These are phyloP conservation scores for Drosophila meridionalis DNA, from an alignment of 2,888 invertebrate species.

Conservation along the genomic window DNA sequence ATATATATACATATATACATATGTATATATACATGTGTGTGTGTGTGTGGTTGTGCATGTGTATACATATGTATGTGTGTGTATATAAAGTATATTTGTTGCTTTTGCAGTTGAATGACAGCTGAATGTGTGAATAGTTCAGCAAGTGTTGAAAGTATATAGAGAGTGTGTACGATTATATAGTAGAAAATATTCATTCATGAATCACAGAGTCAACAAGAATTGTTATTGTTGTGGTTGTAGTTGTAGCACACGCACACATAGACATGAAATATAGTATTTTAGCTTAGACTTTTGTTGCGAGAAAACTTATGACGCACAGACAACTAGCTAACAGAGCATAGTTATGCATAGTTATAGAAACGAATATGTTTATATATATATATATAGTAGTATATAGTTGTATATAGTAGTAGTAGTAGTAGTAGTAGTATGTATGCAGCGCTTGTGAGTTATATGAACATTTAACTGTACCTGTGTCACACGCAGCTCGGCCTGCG, in stretches of 20 bases:
- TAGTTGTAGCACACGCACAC: conserved; percentile 65
- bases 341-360: conserved; percentile 33
- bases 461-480: conserved; percentile 88
- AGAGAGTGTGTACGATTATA: conserved; percentile 21
- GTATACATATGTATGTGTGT: conserved; percentile 10
- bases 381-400: conserved; percentile 35
- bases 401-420: conserved; percentile 11
- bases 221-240: conserved; percentile 29
- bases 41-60: conserved; percentile 21
- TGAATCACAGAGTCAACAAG: conserved; percentile 23
- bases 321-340: conserved; percentile 65
- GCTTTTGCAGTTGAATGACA: conserved; percentile 29
- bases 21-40: conserved; percentile 13
- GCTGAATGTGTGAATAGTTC: conserved; percentile 25
- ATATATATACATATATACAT: not conserved
- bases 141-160: conserved; percentile 19
- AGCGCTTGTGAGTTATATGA: conserved; percentile 21
- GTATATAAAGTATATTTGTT: conserved; percentile 10
- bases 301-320: conserved; percentile 41
- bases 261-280: conserved; percentile 47
- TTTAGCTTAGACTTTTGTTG: conserved; percentile 27
- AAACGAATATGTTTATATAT: conserved; percentile 52
- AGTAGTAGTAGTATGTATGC: conserved; percentile 30
- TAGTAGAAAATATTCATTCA: conserved; percentile 23
- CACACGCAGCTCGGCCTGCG: conserved; percentile 95